Evolutionary conservation across 1,140 invertebrate genomes (phyloP), one percentile per base, ranked within the genome.

Genomic region (Leptopilina clavipes): DNA sequence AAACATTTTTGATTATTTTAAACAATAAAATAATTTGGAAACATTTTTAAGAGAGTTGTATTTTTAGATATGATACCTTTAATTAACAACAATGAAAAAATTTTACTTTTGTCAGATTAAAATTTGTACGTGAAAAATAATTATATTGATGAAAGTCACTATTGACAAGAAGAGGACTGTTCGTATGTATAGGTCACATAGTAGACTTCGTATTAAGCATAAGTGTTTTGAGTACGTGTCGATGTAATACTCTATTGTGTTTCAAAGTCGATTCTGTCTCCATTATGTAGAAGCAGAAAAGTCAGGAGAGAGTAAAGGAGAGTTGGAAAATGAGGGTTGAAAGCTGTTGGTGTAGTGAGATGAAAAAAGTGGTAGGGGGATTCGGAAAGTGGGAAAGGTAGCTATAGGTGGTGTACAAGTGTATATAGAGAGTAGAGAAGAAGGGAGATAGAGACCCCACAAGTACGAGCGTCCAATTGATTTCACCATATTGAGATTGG

Each of bases 401-500:
- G 65, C 65, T 72, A 56, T 48, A 73, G 77, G 75, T 74, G 54
- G 56, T 59, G 65, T 52, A 6, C 48, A 71, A 73, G n/a, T 76
- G 52, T 43, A 74, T 43, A 74, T 56, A 77, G 75, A 78, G 81
- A 79, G 77, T 80, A 72, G 70, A 78, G 72, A 77, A 44, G 81
- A 76, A 73, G 77, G 73, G 76, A 59, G 77, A 79, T 54, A 73
- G 78, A 79, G 40, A 44, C 82, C 80, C 82, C 81, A 74, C 82
- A 86, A 86, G 83, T 86, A 83, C 82, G 76, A 79, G 77, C 83
- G 81, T 84, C 83, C 87, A 87, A 89, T 87, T 89, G 87, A 89
- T 87, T 89, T 79, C 81, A 85, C 86, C 86, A 87, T 88, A 89
- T 88, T 89, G 87, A 88, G 77, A 88, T 88, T 87, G 84, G 84